Conservation (phyloP, 2,888 invertebrate species). For the Drosophila austrosaltans region DNA sequence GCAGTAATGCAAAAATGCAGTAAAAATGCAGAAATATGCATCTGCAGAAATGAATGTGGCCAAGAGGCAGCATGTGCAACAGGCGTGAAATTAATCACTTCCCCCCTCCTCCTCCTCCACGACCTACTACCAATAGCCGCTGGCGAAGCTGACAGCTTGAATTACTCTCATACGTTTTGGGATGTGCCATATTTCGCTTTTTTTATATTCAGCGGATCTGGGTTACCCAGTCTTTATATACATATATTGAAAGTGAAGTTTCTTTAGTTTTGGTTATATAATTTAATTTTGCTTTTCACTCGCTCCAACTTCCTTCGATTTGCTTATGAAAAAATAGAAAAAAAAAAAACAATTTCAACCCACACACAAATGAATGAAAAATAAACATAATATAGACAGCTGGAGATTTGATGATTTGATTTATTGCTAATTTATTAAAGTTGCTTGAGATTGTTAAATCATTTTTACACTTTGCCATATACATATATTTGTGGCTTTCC, state of each 20-base stretch:
- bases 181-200: constrained; percentile 56
- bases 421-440: constrained; percentile 74
- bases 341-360: constrained; percentile 62
- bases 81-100: constrained; percentile 70
- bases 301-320: constrained; percentile 29
- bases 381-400: constrained; percentile 53
- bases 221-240: constrained; percentile 69
- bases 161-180: constrained; percentile 52
- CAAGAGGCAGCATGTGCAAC: constrained; percentile 44
- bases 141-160: constrained; percentile 56
- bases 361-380: constrained; percentile 59
- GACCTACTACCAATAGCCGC: background rate
- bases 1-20: constrained; percentile 14
- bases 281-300: constrained; percentile 46
- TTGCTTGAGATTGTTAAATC: constrained; percentile 63
- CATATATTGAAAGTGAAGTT: constrained; percentile 61
- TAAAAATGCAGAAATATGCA: constrained; percentile 46
- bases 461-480: constrained; percentile 64
- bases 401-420: constrained; percentile 61
- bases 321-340: constrained; percentile 37
- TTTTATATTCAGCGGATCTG: constrained; percentile 56
- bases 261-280: constrained; percentile 59
- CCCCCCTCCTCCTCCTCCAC: too few species aligned
- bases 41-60: constrained; percentile 36
- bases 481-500: constrained; percentile 26